A percentile compares a stretch with the other conserved stretches of the same genome.
Conservation (phyloP, 2,797 vertebrate genomes). For the Trachurus trachurus region DNA sequence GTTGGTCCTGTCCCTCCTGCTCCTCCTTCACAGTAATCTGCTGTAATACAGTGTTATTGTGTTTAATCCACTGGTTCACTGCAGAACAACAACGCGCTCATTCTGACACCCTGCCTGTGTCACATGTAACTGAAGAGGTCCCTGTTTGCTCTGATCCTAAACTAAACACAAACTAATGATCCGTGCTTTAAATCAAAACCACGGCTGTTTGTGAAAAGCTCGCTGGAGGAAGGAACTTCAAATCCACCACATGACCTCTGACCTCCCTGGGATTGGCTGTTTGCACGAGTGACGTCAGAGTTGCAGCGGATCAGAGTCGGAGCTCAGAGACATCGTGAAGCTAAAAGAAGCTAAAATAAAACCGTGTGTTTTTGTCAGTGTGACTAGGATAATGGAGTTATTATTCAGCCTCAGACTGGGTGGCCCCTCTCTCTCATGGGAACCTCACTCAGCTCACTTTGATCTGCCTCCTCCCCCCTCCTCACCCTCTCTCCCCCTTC, state of each 20-base stretch:
- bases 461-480: constrained; percentile 16
- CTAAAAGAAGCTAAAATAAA: constrained; percentile 2
- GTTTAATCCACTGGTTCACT: too few species aligned
- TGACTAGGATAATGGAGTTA: constrained; percentile 47
- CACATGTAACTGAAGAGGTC: too few species aligned
- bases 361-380: constrained; percentile 8
- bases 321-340: constrained; percentile 13
- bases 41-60: too few species aligned
- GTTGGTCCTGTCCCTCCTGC: not conserved
- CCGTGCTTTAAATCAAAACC: too few species aligned
- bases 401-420: constrained; percentile 55
- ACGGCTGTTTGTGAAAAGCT: not conserved
- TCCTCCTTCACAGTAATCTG: too few species aligned
- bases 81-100: too few species aligned
- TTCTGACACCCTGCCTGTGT: too few species aligned
- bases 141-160: too few species aligned
- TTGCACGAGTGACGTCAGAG: not conserved
- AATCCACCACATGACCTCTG: constrained; percentile 2
- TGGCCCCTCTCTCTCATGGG: constrained; percentile 58
- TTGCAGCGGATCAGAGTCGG: not conserved
- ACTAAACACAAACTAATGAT: too few species aligned
- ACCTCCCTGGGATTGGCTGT: not conserved
- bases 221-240: not conserved
- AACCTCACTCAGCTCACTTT: constrained; percentile 43
- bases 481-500: not conserved